phyloP scores from a whole-genome alignment of 2,888 invertebrate species.

The Silvanus unidentatus region DNA sequence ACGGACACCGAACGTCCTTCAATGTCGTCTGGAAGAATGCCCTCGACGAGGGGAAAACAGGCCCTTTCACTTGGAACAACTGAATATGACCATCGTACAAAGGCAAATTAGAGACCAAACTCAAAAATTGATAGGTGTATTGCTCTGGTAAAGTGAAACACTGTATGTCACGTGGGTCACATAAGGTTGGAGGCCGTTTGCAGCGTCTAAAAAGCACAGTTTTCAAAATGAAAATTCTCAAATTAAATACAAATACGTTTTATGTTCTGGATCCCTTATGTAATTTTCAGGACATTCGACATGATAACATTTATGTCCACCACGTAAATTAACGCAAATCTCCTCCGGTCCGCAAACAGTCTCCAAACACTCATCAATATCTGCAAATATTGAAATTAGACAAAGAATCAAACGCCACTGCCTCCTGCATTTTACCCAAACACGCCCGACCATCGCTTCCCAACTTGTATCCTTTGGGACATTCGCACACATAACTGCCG shows the following conservation, averaged over 20 bases:
- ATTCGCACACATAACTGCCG: conserved; percentile 77
- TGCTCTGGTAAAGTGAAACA: conserved; percentile 79
- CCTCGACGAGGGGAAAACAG: conserved; percentile 61
- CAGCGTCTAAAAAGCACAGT: conserved; percentile 76
- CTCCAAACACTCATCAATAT: conserved; percentile 66
- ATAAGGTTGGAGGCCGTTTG: conserved; percentile 62
- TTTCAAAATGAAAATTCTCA: neutral
- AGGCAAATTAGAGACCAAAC: conserved; percentile 78
- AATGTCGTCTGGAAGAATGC: conserved; percentile 73
- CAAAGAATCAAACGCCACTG: neutral
- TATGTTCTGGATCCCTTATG: conserved; percentile 65
- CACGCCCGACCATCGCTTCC: conserved; percentile 73
- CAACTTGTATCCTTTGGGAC: conserved; percentile 73
- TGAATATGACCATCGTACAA: conserved; percentile 59
- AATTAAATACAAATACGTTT: conserved; percentile 57
- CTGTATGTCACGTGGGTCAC: conserved; percentile 63
- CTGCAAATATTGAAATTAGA: conserved; percentile 40
- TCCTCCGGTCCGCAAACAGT: conserved; percentile 56
- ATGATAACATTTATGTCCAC: conserved; percentile 79
- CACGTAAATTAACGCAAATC: conserved; percentile 86
- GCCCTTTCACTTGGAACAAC: conserved; percentile 85
- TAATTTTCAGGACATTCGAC: conserved; percentile 85
- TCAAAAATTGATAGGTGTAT: conserved; percentile 89
- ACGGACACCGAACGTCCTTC: conserved; percentile 59
- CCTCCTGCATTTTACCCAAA: too few relatives aligned